Evolutionary conservation across 1,140 invertebrate genomes (phyloP).

Genomic region (Cherax destructor): DNA sequence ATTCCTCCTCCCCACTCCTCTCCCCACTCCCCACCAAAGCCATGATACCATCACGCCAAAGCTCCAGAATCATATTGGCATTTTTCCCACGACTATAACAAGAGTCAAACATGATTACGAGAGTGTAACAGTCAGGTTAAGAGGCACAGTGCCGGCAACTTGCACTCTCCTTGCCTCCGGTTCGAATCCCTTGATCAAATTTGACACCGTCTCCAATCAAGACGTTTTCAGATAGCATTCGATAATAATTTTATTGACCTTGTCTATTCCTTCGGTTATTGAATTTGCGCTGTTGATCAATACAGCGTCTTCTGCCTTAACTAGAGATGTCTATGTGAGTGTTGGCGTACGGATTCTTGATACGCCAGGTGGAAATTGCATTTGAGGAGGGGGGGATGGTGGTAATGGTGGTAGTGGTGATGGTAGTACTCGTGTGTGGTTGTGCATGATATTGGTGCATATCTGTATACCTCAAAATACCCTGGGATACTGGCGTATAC

Average conservation of each 20-base stretch:
- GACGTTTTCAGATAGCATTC: constrained; percentile 61
- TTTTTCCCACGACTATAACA: constrained; percentile 59
- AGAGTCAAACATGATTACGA: constrained; percentile 61
- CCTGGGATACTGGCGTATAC: no score
- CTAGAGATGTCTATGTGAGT: constrained; percentile 12
- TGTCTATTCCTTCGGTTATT: constrained; percentile 67
- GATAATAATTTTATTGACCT: constrained; percentile 68
- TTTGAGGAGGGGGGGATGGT: constrained; percentile 37
- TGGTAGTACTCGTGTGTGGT: background rate
- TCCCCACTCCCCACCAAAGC: background rate
- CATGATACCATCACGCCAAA: constrained; percentile 25
- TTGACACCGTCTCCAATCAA: constrained; percentile 66
- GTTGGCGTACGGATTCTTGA: constrained; percentile 41
- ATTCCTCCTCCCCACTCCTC: background rate
- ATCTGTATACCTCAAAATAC: no score
- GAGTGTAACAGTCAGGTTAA: constrained; percentile 57
- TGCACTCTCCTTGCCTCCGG: constrained; percentile 17
- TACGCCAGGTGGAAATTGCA: constrained; percentile 53
- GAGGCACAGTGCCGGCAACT: constrained; percentile 44
- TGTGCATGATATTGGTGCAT: no score
- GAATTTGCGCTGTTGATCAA: constrained; percentile 39
- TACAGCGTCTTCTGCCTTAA: constrained; percentile 11
- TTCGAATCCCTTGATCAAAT: constrained; percentile 63
- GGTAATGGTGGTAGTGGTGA: no score
- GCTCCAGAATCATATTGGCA: constrained; percentile 30